These are phyloP conservation scores for Sebastes diaconus DNA, from an alignment of 2,797 vertebrate genomes.

Conservation along the genomic window DNA sequence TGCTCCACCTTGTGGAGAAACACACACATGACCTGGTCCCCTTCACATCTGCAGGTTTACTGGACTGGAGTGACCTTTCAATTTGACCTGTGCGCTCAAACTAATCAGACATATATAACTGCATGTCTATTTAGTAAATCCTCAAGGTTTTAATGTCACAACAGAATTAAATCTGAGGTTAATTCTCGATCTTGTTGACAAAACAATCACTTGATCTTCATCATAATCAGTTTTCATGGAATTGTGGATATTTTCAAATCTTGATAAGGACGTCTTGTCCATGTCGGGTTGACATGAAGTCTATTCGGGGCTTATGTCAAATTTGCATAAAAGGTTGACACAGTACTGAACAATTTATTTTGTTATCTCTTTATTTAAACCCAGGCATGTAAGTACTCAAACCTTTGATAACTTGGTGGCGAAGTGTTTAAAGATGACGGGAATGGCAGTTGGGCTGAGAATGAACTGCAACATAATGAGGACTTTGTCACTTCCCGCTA, in stretches of 20 bases:
- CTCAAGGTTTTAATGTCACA: neutral
- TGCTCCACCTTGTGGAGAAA: slow-evolving; percentile 53
- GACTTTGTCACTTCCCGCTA: neutral
- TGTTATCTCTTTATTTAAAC: neutral
- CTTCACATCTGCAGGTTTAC: neutral
- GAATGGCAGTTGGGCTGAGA: neutral
- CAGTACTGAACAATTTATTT: neutral
- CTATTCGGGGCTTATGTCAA: neutral
- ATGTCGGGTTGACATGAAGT: neutral
- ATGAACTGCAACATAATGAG: neutral
- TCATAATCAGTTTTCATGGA: neutral
- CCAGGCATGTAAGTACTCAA: neutral
- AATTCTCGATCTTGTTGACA: neutral
- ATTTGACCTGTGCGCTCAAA: neutral
- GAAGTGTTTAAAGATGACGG: neutral
- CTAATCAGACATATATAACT: neutral
- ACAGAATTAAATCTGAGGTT: neutral
- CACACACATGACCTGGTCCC: neutral
- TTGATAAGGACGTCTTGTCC: neutral
- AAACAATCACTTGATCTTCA: neutral
- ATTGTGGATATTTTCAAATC: neutral
- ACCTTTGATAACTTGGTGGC: neutral
- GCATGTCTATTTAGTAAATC: neutral
- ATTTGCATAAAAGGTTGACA: neutral
- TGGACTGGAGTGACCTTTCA: neutral